Base-by-base conservation (phyloP, 1,140 invertebrate genomes). In the Drosophila nigrodunni region DNA sequence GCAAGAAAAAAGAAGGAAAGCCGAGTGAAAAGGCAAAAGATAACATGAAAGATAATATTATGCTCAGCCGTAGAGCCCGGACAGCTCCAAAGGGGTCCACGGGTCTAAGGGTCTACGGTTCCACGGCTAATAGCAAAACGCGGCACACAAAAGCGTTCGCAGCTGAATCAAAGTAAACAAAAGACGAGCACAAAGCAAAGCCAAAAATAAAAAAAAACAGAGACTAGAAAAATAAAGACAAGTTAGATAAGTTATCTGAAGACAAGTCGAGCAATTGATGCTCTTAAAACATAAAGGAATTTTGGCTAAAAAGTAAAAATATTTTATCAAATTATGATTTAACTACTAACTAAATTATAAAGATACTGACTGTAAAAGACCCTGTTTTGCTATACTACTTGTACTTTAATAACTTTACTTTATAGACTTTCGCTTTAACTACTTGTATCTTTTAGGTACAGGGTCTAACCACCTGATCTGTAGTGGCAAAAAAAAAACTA, bases 11-110 rank as follows among this genome's bases (percentile, higher is more conserved):
- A 47, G 46, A 54, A 49, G 10, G 54, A 76, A 67, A 35, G 34
- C 5, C 37, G 87, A 83, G 80, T 85, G 80, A 83, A 88, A 87
- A 80, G 80, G 85, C 83, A 69, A 89, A 83, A 88, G 83, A 88
- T 89, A 88, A 88, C 85, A 90, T 77, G 65, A 88, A 88, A 78
- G 85, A 88, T 88, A 88, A 88, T 89, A 88, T 89, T 88, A 88
- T 88, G 80, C 75, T 39, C 49, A 30, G 13, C 49, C 10, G n/a
- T 25, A 21, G 39, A 34, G 47, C 57, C 55, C 35, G 39, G 43
- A 15, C 39, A 50, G 47, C 10, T 47, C 49, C 50, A 43, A 25
- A 18, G 30, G 30, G 64, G 30, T n/a, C 10, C 39, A 41, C 7
- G 15, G 61, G 25, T 30, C 25, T 5, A 30, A 3, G 25, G 25